A percentile compares a stretch with the other conserved stretches of the same genome.
phyloP scores from a whole-genome alignment of 2,888 invertebrate species.

The Prenolepis imparis region DNA sequence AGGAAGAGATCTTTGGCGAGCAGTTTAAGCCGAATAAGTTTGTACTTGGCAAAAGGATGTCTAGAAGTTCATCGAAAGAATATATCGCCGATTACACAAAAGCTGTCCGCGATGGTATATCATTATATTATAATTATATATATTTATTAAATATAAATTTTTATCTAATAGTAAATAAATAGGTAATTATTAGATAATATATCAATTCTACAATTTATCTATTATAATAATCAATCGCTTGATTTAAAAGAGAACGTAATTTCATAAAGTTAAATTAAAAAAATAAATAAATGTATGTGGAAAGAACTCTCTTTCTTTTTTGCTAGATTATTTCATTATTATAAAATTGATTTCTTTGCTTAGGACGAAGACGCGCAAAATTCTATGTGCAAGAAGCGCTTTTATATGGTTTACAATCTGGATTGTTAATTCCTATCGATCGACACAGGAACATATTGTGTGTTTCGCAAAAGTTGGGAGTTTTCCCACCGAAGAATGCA shows the following conservation, averaged over 20 bases:
- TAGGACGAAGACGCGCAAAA: slow-evolving; percentile 53
- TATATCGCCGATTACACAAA: slow-evolving; percentile 21
- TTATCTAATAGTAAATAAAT: no score
- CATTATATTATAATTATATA: no score
- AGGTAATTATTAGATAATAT: no score
- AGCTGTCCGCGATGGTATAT: slow-evolving; percentile 31
- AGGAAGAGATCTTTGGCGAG: not conserved
- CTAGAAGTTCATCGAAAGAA: slow-evolving; percentile 15
- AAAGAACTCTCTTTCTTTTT: not conserved
- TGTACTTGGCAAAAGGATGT: not conserved
- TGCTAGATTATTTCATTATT: not conserved
- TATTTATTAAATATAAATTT: not conserved
- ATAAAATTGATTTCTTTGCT: not conserved
- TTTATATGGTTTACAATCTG: slow-evolving; percentile 66
- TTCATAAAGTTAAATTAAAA: not conserved
- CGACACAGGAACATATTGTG: slow-evolving; percentile 55
- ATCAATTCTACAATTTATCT: not conserved
- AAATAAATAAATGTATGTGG: not conserved
- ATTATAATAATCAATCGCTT: not conserved
- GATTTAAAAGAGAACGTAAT: not conserved
- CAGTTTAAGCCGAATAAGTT: not conserved
- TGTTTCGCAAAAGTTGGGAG: slow-evolving; percentile 43
- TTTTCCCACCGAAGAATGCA: not conserved
- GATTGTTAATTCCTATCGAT: slow-evolving; percentile 68
- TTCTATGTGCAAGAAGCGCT: slow-evolving; percentile 68